Base-by-base conservation (phyloP, 2,113 vertebrate genomes). In the Mirounga angustirostris region DNA sequence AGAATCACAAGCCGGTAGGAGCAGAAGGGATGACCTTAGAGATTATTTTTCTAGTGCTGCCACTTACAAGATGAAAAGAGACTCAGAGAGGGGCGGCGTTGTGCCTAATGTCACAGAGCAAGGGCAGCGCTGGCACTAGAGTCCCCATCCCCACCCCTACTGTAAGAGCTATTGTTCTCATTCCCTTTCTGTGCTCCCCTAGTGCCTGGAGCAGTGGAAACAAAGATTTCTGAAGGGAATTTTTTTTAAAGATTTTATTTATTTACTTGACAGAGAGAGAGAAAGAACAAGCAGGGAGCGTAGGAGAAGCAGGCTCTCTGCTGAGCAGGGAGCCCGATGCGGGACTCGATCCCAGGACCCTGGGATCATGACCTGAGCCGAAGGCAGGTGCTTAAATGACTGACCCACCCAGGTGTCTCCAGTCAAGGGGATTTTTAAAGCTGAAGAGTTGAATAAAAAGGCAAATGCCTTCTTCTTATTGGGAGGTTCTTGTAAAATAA, bases 31-130 rank as follows among this genome's bases (percentile, higher is more conserved):
- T 16, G 40, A 40, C 5, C 46, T 87, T 76, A 18, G 36, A 73
- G 74, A 79, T 58, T 46, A 28, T 50, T 89, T 54, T 71, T 73
- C 30, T 13, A 76, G 69, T 14, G 33, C 26, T 5, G 26, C 82
- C 5, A 24, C 28, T 50, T 19, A 54, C 9, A 58, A 46, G 28
- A 9, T 0, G 0, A 56, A 14, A 58, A 94, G 78, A 28, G 65
- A 24, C 15, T 36, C 8, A 1, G n/a, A 19, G 8, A 59, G 2
- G 24, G 16, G 33, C 30, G 79, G 56, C 0, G 0, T 18, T n/a
- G 22, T 88, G 15, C 18, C 21, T 65, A 10, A 43, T 5, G 4
- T 69, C 36, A 7, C 0, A 5, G 7, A 79, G 24, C 63, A 36
- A n/a, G 18, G 65, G 22, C 19, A 30, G 30, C 21, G 1, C 8